Conservation (phyloP, 2,797 vertebrate genomes). For the Schizopygopsis malacanthus region DNA sequence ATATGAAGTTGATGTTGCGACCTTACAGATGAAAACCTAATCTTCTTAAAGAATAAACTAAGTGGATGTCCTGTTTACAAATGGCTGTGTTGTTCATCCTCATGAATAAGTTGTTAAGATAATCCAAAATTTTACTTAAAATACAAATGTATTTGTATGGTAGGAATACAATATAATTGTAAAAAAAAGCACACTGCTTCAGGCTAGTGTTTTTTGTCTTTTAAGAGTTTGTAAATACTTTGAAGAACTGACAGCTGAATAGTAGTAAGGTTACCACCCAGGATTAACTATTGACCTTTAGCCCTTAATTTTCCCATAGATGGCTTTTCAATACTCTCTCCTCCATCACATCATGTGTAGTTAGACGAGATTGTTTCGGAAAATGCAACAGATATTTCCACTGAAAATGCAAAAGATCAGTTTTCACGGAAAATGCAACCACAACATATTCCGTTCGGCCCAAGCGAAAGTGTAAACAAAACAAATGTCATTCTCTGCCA, state of each 20-base stretch:
- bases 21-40: not conserved
- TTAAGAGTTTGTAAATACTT: not conserved
- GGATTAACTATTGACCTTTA: conserved; percentile 6
- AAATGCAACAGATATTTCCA: conserved; percentile 26
- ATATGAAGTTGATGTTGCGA: not conserved
- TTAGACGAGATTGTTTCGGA: conserved; percentile 17
- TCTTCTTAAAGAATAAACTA: conserved; percentile 3
- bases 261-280: not conserved
- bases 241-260: not conserved
- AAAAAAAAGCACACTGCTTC: too few relatives aligned
- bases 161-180: not conserved
- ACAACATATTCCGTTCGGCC: conserved; percentile 24
- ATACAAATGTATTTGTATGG: not conserved
- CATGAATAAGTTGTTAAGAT: not conserved
- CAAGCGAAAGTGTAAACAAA: conserved; percentile 23
- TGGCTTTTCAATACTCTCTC: not conserved
- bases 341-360: not conserved
- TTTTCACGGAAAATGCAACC: conserved; percentile 47
- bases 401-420: conserved; percentile 45
- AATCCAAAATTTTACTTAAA: not conserved
- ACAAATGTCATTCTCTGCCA: conserved; percentile 21
- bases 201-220: not conserved
- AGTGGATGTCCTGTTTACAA: not conserved
- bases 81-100: conserved; percentile 5
- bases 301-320: conserved; percentile 18